Evolutionary conservation across 2,888 invertebrate genomes (phyloP), one percentile per base, ranked within the genome.

Genomic region (Idaea aversata): DNA sequence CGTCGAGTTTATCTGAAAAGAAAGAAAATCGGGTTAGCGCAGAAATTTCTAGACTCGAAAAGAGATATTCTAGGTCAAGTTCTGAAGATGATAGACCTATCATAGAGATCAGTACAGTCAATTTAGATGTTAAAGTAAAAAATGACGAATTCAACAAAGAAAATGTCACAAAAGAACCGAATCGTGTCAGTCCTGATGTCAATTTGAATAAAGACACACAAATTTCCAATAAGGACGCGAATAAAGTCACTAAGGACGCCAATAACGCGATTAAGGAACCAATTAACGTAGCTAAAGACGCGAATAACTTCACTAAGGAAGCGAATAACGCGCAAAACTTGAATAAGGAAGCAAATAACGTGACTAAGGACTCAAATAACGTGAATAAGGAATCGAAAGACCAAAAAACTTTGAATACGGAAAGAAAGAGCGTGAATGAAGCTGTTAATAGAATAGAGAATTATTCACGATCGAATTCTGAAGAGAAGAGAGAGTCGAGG

Each of bases 391-490:
- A 72, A 69, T 62, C 75, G 66, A 67, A 63, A 47, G 47, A 47
- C 47, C 47, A 47, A 47, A 47, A 47, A 47, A 0, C 36, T 5
- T 5, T 66, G 0, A 66, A 73, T 60, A 73, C 76, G 5, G 77
- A 61, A 34, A 63, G 57, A 6, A 62, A 58, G 58, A 62, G n/a
- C 5, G 35, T 62, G 34, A 57, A 73, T 78, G 64, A 77, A 77
- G 65, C 67, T 70, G 62, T 72, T 72, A 5, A 75, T 69, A 78
- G 83, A 69, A 69, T 83, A 70, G 85, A 84, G 68, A 84, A 82
- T 64, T 88, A 25, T 68, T 85, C 87, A 0, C 78, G 88, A 61
- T 86, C 88, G 0, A 83, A 84, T 60, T 90, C 89, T 0, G 79
- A 83, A 0, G 90, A 90, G 10, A 82, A 75, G 78, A 85, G 67